Evolutionary conservation across 2,113 vertebrate species (phyloP), one percentile per base, ranked within the genome.

Genomic region (Phainopepla nitens): DNA sequence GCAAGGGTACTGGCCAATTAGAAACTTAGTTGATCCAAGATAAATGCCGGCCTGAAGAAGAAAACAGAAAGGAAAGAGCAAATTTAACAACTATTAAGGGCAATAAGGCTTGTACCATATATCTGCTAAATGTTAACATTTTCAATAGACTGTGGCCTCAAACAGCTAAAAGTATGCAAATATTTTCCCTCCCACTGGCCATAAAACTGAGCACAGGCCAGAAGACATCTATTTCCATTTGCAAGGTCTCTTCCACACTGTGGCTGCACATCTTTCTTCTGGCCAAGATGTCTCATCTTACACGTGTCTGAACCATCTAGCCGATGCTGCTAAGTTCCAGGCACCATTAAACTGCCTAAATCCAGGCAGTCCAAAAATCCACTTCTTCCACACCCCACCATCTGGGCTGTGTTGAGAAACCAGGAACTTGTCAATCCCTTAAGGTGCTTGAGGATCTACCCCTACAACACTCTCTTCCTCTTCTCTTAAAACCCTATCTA

Each of bases 371-470:
- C 61, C 13, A 54, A 27, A 61, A 69, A 25, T 36, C 50, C 28
- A 20, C 12, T 71, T 49, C 45, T 20, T 31, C 66, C 36, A 56
- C 41, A 35, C 28, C 60, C 11, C 54, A 54, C 28, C 44, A 25
- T 6, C 13, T 17, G 20, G 23, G 36, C 33, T 0, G 0, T 1
- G 8, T n/a, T 69, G 0, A 0, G 56, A 82, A 82, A 47, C 18
- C 17, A 31, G 2, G 0, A 82, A 39, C 14, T n/a, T 39, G 11
- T 28, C 20, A 35, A 50, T 51, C 15, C 47, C 24, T 61, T 17
- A 29, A 2, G 11, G 25, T 1, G 1, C 11, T 70, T 31, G 17
- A 89, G 36, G 80, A 39, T 6, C 7, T 4, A 8, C 33, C 13
- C 15, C 29, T 61, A 12, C 13, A 29, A 10, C 16, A 22, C 25